A percentile compares a stretch with the other conserved stretches of the same genome.
Evolutionary conservation across 2,888 invertebrate species (phyloP).

Genomic region (Monochamus alternatus): DNA sequence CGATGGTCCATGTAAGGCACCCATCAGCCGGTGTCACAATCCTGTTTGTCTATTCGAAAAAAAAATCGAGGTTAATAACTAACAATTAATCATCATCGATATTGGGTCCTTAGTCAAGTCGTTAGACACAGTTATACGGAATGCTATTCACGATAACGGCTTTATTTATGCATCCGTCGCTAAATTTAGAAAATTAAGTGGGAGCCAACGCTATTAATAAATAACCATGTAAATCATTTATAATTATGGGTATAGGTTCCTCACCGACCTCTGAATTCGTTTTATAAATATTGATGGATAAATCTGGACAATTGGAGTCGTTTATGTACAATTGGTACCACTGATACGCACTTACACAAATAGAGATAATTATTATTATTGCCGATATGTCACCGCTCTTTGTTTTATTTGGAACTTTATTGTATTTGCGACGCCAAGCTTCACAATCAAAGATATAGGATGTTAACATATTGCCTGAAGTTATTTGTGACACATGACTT

Average conservation of each 20-base stretch:
- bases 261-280: slow-evolving; percentile 2
- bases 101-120: slow-evolving; percentile 8
- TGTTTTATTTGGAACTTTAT: too few species aligned
- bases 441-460: too few species aligned
- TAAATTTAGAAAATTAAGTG: slow-evolving; percentile 29
- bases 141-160: slow-evolving; percentile 8
- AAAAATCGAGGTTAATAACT: slow-evolving; percentile 28
- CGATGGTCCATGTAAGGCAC: too few species aligned
- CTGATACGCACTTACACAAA: too few species aligned
- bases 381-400: too few species aligned
- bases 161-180: slow-evolving; percentile 27
- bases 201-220: slow-evolving; percentile 12
- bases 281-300: not conserved
- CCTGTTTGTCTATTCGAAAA: not conserved
- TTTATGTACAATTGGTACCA: not conserved
- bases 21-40: too few species aligned
- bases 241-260: not conserved
- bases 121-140: slow-evolving; percentile 18
- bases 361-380: too few species aligned
- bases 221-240: slow-evolving; percentile 6
- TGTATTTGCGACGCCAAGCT: too few species aligned
- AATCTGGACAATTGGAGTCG: not conserved
- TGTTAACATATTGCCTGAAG: too few species aligned
- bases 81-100: not conserved
- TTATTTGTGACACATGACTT: too few species aligned